A percentile compares a stretch with the other conserved stretches of the same genome.
These are phyloP conservation scores for Hystrix brachyura DNA, from an alignment of 2,113 vertebrate species.

Conservation along the genomic window DNA sequence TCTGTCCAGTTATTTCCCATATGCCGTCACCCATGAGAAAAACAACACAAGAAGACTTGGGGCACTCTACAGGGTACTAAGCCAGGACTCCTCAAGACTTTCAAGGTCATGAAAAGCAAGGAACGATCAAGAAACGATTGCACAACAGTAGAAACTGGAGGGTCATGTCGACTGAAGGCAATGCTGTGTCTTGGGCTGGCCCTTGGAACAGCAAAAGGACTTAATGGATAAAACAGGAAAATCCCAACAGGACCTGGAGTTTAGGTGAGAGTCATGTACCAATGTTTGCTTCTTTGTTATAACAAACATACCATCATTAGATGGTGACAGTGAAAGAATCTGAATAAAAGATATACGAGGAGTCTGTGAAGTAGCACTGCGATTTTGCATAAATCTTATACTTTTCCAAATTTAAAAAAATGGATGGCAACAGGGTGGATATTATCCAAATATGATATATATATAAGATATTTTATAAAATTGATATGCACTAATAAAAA, in stretches of 20 bases:
- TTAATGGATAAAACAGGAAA: neutral
- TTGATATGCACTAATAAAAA: neutral
- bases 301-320: neutral
- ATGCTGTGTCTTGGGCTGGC: neutral
- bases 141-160: neutral
- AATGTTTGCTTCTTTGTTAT: neutral
- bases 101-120: neutral
- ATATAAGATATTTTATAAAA: neutral
- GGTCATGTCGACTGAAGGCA: rapidly evolving
- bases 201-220: neutral
- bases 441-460: neutral
- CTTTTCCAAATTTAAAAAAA: neutral
- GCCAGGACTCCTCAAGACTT: neutral
- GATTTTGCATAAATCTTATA: neutral
- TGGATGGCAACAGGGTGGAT: neutral
- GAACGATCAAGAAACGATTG: neutral
- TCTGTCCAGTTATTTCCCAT: neutral
- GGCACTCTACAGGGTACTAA: neutral
- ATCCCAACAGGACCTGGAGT: no score
- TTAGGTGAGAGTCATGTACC: neutral
- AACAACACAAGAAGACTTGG: neutral
- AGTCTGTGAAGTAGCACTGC: neutral
- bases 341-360: neutral
- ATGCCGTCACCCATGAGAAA: neutral
- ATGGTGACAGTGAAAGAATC: neutral